phyloP scores from a whole-genome alignment of 2,797 vertebrate genomes.

The Kryptopterus vitreolus region DNA sequence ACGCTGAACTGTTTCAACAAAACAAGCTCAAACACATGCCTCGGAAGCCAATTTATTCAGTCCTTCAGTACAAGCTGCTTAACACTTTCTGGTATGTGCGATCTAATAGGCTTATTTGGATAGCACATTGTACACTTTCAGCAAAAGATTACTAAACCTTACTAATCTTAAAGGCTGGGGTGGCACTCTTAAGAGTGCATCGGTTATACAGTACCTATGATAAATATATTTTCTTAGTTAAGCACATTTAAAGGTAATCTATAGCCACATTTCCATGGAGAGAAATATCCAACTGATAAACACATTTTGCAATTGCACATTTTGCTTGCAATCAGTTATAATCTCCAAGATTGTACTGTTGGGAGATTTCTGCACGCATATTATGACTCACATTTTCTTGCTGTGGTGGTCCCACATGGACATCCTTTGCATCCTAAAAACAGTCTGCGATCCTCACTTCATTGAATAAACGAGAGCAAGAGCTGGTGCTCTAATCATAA shows the following conservation, averaged over 20 bases:
- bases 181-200: not conserved
- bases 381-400: not conserved
- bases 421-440: not conserved
- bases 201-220: not conserved
- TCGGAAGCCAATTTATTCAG: not conserved
- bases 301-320: not conserved
- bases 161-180: not conserved
- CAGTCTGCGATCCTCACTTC: too few relatives aligned
- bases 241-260: not conserved
- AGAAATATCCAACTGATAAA: not conserved
- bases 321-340: not conserved
- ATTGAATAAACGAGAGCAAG: too few relatives aligned
- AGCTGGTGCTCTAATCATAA: not conserved
- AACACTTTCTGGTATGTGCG: not conserved
- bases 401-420: not conserved
- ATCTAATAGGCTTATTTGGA: not conserved
- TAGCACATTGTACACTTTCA: not conserved
- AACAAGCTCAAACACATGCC: not conserved
- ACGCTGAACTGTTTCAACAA: not conserved
- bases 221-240: not conserved
- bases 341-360: not conserved
- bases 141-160: not conserved
- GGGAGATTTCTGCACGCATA: too few relatives aligned
- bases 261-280: not conserved
- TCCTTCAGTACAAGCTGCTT: constrained; percentile 2